Evolutionary conservation across 2,888 invertebrate genomes (phyloP), one percentile per base, ranked within the genome.

Genomic region (Homarus gammarus): DNA sequence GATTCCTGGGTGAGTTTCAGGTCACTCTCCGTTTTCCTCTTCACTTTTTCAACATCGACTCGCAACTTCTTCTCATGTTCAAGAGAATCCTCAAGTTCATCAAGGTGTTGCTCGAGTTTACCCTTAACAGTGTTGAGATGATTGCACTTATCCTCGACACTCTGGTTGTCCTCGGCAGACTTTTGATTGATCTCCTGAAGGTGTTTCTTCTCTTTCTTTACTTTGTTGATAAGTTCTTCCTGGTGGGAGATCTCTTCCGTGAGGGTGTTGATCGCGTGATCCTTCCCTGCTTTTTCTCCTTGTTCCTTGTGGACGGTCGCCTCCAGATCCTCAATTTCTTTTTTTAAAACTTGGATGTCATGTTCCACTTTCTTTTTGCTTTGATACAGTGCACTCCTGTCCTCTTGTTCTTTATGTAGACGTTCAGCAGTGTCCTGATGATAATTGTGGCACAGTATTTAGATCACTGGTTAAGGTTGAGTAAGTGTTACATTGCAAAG

Each of bases 161-260:
- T 98, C 93, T 95, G 94, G 44, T 94, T 93, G 91, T 94, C 94
- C 91, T 93, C 93, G 64, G 93, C 92, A 27, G 93, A 93, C 92
- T 93, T 93, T 92, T 93, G 92, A 44, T 91, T 91, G 79, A 87
- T 84, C 56, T 92, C 92, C 79, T 95, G 95, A 84, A 95, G 93
- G 90, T 93, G 93, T 93, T 95, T 93, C 97, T 99, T 99, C 94
- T 99, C 99, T 95, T 99, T 99, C 96, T 98, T 98, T 94, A 99
- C 95, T 95, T 99, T 99, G 96, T 98, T 98, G 96, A 99, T 98
- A 95, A 98, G 97, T 94, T 99, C 99, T 94, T 99, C 99, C 95
- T 99, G 99, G 95, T 98, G 98, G 94, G 99, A 98, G 95, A 99
- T 99, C 95, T 99, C 99, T 94, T 99, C 99, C 95, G 99, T 98